A percentile compares a stretch with the other conserved stretches of the same genome.
Conservation (phyloP, 2,797 vertebrate species). For the Gadopsis bispinosus region DNA sequence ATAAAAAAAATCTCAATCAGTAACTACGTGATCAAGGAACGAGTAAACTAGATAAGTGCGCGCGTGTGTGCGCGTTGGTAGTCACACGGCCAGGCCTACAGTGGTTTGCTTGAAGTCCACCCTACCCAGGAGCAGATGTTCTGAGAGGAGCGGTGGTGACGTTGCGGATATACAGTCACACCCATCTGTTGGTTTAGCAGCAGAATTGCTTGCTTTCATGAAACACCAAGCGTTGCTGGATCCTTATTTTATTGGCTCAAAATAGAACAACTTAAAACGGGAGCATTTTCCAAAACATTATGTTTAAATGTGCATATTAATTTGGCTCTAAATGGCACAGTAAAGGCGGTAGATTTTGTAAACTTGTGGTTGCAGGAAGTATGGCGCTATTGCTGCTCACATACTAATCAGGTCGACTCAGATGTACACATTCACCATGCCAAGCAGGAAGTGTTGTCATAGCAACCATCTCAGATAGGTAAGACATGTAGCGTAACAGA, state of each 20-base stretch:
- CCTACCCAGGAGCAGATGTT: slow-evolving; percentile 65
- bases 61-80: slow-evolving; percentile 29
- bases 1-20: background rate
- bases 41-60: background rate
- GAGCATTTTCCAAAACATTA: background rate
- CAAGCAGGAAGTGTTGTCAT: slow-evolving; percentile 68
- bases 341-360: background rate
- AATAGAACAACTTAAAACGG: slow-evolving; percentile 6
- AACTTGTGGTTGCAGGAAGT: slow-evolving; percentile 39
- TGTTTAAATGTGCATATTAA: background rate
- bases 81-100: slow-evolving; percentile 58
- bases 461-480: slow-evolving; percentile 57
- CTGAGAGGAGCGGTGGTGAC: slow-evolving; percentile 62
- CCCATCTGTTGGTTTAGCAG: slow-evolving; percentile 69
- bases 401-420: slow-evolving; percentile 53
- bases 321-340: background rate
- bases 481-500: slow-evolving; percentile 10
- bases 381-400: background rate
- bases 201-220: slow-evolving; percentile 54
- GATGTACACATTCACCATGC: slow-evolving; percentile 25
- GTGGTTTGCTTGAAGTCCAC: slow-evolving; percentile 63
- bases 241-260: slow-evolving; percentile 22
- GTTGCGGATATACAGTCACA: slow-evolving; percentile 59
- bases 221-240: slow-evolving; percentile 53
- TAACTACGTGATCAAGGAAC: background rate